phyloP scores from a whole-genome alignment of 2,888 invertebrate species.

The Myathropa florea region DNA sequence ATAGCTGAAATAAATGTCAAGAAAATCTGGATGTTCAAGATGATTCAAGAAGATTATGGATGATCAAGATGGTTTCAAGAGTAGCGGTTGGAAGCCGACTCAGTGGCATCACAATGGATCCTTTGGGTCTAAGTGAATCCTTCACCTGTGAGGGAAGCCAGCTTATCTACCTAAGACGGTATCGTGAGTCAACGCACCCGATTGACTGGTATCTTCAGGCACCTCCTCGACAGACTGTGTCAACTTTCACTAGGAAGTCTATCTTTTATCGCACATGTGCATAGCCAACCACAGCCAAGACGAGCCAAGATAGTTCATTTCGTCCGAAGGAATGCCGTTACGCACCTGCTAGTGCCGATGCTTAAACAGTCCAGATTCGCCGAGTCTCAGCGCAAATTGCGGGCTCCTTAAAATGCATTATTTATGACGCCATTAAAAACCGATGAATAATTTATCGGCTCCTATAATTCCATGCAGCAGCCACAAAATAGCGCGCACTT shows the following conservation, averaged over 20 bases:
- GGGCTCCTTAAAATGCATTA: slow-evolving; percentile 41
- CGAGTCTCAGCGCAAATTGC: not conserved
- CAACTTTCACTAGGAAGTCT: not conserved
- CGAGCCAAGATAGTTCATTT: not conserved
- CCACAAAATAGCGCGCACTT: not conserved
- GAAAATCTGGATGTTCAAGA: no score
- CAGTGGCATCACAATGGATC: no score
- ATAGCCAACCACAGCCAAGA: not conserved
- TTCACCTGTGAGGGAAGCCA: no score
- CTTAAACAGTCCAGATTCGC: not conserved
- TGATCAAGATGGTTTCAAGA: no score
- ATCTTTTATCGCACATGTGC: not conserved
- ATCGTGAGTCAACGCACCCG: no score
- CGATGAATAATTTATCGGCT: slow-evolving; percentile 53
- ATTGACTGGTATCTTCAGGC: no score
- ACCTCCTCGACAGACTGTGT: no score
- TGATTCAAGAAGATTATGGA: no score
- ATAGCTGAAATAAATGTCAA: no score
- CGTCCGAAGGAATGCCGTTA: not conserved
- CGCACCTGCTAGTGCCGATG: slow-evolving; percentile 5
- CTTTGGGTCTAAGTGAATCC: no score
- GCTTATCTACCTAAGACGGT: no score
- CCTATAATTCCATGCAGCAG: not conserved
- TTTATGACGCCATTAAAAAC: slow-evolving; percentile 47
- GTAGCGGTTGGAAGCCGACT: no score